Evolutionary conservation across 1,140 invertebrate species (phyloP).

Genomic region (Tetramorium parvispinum): DNA sequence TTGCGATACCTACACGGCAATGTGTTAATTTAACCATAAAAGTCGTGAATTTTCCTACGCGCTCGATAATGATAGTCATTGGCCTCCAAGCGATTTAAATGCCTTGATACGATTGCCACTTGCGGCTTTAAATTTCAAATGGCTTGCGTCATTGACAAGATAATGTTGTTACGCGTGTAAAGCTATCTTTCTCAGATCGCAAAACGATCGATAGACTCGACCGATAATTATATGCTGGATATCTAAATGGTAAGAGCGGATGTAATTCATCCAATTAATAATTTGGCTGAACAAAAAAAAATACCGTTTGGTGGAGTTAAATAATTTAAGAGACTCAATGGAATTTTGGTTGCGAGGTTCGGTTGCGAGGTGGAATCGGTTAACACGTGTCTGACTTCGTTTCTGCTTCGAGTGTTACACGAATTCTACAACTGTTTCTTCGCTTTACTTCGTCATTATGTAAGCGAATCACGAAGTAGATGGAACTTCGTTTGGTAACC

Average conservation of each 20-base stretch:
- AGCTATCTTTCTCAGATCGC: background rate
- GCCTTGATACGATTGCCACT: constrained; percentile 1
- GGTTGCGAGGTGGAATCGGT: background rate
- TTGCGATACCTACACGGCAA: background rate
- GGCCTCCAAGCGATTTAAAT: constrained; percentile 19
- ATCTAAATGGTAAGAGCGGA: background rate
- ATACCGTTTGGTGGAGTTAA: background rate
- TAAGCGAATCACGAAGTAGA: constrained; percentile 42
- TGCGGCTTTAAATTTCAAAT: constrained; percentile 31
- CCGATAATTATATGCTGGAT: constrained; percentile 10
- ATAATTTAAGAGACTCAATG: background rate
- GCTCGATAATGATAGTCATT: constrained; percentile 1
- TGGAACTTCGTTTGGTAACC: constrained; percentile 39
- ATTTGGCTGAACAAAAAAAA: background rate
- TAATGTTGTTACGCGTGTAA: background rate
- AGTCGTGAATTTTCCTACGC: background rate
- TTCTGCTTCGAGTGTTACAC: constrained; percentile 1
- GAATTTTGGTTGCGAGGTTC: background rate
- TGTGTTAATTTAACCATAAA: background rate
- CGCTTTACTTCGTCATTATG: constrained; percentile 1
- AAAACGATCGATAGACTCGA: background rate
- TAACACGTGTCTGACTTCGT: constrained; percentile 32
- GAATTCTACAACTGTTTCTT: constrained; percentile 1
- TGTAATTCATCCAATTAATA: constrained; percentile 14
- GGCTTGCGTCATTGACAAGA: constrained; percentile 26